Conservation (phyloP, 2,113 vertebrate genomes). For the Dasypus novemcinctus region DNA sequence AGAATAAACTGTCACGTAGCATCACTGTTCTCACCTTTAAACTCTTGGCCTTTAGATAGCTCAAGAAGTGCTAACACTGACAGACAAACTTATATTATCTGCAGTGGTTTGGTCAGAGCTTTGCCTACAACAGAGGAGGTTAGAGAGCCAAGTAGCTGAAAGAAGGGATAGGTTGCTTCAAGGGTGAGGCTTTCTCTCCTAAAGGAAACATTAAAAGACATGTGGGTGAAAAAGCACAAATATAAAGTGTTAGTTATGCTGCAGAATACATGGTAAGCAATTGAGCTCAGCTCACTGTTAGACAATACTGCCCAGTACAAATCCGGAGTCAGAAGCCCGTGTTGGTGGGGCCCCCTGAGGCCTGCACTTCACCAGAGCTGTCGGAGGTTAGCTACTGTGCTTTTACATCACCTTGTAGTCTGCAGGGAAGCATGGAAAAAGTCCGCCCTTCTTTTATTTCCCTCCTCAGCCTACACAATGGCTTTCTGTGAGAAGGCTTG, state of each 20-base stretch:
- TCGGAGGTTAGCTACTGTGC: constrained; percentile 49
- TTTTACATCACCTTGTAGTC: constrained; percentile 64
- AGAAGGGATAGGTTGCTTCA: constrained; percentile 47
- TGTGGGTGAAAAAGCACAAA: constrained; percentile 69
- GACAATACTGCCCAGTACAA: constrained; percentile 64
- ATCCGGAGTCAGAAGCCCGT: constrained; percentile 28
- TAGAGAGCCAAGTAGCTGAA: constrained; percentile 2
- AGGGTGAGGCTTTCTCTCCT: constrained; percentile 53
- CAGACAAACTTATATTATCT: rapidly evolving
- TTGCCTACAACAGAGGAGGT: not conserved
- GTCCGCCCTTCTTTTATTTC: constrained; percentile 70
- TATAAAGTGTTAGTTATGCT: constrained; percentile 65
- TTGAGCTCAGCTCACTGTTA: constrained; percentile 60
- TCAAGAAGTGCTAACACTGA: not conserved
- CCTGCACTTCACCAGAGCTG: constrained; percentile 60
- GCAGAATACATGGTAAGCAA: constrained; percentile 57
- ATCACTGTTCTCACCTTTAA: constrained; percentile 8
- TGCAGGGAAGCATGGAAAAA: constrained; percentile 59
- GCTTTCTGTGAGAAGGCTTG: constrained; percentile 65
- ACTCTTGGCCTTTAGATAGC: not conserved
- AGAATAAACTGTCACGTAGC: not conserved
- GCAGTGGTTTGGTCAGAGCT: not conserved
- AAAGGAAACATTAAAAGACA: constrained; percentile 55
- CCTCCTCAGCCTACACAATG: constrained; percentile 73
- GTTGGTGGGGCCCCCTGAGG: constrained; percentile 70